Evolutionary conservation across 2,888 invertebrate species (phyloP).

Genomic region (Trachelus tabidus): DNA sequence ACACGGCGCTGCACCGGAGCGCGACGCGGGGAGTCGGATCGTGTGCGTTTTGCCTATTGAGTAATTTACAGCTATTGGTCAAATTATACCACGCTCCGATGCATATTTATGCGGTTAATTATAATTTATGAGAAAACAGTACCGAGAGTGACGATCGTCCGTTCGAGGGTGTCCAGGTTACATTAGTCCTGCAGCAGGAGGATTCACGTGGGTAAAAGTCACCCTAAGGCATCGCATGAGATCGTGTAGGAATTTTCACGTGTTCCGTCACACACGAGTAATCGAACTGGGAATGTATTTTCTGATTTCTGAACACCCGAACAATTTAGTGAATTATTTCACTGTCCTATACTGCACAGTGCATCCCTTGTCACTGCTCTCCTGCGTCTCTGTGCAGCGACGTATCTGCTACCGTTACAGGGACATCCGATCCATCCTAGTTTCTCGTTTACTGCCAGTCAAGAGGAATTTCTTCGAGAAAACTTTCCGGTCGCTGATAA

Average conservation of each 20-base stretch:
- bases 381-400: neutral
- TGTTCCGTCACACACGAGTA: neutral
- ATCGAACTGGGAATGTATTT: neutral
- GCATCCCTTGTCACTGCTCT: neutral
- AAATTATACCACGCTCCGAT: slow-evolving; percentile 64
- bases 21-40: slow-evolving; percentile 31
- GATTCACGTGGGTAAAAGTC: neutral
- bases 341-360: neutral
- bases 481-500: neutral
- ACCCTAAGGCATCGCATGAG: neutral
- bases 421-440: neutral
- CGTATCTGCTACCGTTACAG: neutral
- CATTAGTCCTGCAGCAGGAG: neutral
- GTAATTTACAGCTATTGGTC: slow-evolving; percentile 66
- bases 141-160: slow-evolving; percentile 22
- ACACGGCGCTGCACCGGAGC: neutral
- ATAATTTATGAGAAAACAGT: slow-evolving; percentile 64
- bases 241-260: neutral
- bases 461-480: neutral
- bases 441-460: neutral
- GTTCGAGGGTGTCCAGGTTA: neutral
- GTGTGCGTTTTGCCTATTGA: slow-evolving; percentile 48
- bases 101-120: slow-evolving; percentile 65
- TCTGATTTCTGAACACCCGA: neutral
- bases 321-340: neutral